A percentile compares a stretch with the other conserved stretches of the same genome.
These are phyloP conservation scores for Altica lythri DNA, from an alignment of 2,888 invertebrate species.

Conservation along the genomic window DNA sequence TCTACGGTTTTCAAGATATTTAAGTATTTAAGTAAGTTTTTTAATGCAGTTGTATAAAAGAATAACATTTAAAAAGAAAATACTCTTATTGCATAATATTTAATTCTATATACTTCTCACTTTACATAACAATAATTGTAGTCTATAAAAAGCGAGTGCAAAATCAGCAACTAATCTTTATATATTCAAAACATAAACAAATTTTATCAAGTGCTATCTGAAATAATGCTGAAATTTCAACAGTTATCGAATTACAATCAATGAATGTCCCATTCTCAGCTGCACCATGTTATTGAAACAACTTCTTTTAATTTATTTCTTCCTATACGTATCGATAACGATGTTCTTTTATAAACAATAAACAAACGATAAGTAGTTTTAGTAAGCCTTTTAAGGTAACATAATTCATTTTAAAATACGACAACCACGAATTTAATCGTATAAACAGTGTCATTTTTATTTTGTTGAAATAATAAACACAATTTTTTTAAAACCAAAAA, in stretches of 20 bases:
- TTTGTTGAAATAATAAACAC: too few species aligned
- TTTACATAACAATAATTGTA: too few species aligned
- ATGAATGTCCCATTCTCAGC: conserved; percentile 8
- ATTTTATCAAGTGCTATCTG: neutral
- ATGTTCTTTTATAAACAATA: conserved; percentile 4
- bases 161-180: conserved; percentile 11
- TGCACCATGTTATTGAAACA: conserved; percentile 3
- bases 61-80: too few species aligned
- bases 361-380: neutral
- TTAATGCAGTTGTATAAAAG: too few species aligned
- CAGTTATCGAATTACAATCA: conserved; percentile 10
- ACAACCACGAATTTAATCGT: too few species aligned
- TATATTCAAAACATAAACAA: conserved; percentile 7
- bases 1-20: too few species aligned
- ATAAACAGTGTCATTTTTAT: too few species aligned
- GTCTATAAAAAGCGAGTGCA: neutral
- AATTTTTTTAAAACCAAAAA: too few species aligned
- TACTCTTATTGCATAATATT: too few species aligned
- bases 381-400: too few species aligned
- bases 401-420: conserved; percentile 2
- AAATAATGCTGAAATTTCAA: conserved; percentile 12
- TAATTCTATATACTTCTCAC: too few species aligned
- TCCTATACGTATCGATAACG: conserved; percentile 3
- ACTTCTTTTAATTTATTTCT: conserved; percentile 17
- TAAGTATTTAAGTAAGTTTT: too few species aligned